Base-by-base conservation (phyloP, 2,888 invertebrate species). In the Drosophila histrio region DNA sequence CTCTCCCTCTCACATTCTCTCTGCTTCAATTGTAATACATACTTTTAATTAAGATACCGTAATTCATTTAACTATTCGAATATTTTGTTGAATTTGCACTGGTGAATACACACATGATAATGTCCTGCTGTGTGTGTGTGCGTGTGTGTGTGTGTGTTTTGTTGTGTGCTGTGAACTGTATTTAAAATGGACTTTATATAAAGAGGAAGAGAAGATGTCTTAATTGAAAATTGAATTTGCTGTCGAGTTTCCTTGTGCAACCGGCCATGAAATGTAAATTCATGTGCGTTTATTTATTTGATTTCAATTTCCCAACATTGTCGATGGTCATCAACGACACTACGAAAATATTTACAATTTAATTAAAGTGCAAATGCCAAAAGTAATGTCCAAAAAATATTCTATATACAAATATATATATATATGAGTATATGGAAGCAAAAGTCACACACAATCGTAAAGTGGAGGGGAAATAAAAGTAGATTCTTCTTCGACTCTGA, bases 331-430 rank as follows among this genome's bases (percentile, higher is more conserved):
- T 24, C 56, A 50, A 43, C 44, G 59, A 62, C 19, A 36, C 57
- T 54, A 50, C 47, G 67, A 64, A 81, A 79, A 78, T 81, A 81
- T 85, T 81, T 78, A 69, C 82, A 80, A 87, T 87, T 81, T 87
- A 84, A 81, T 81, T 87, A 87, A 81, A 83, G 65, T 68, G 70
- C 73, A 83, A 73, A 66, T 83, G 80, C 65, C 63, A 57, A 60
- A 72, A 62, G 65, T 75, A 73, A 79, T 78, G 74, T 41, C 57
- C 53, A 52, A 61, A 74, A 74, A 58, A 41, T 60, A 49, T 19
- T 15, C 24, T 13, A 34, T 38, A 17, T n/a, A 38, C 22, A 7
- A 7, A 24, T 24, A 24, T 6, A 24, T 24, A 24, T 6, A 24
- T 24, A 24, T 24, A 24, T 24, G 24, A 3, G 6, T 11, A 9